Base-by-base conservation (phyloP, 23 tunicate genomes). In the Ciona savignyi region DNA sequence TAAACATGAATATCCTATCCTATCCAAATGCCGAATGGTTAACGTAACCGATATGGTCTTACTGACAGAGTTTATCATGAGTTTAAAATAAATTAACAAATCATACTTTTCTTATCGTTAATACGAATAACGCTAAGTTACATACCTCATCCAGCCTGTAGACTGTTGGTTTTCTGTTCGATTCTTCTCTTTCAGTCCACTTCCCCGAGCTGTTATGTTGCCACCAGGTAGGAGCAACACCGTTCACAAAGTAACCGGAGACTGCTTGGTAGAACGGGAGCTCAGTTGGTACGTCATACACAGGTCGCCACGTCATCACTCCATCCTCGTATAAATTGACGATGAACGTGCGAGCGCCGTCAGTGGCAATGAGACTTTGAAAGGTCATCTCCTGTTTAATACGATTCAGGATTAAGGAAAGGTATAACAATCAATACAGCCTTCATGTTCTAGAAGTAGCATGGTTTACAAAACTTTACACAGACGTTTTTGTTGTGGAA, bases 241-340 rank as follows among this genome's bases (percentile, higher is more conserved):
- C 83, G 35, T 84, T 25, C 0, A 87, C 66, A 71, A 81, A 3
- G 67, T 69, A 71, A 3, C 95, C 95, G 51, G 73, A 27, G 28
- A 63, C 35, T 2, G 87, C 95, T 33, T 75, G 87, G 35, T 87
- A 87, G 4, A 31, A 27, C 1, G 64, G 42, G 22, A 81, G 32
- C 35, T 87, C 95, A 26, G 22, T 1, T 15, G 95, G 87, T 30
- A 81, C 79, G 62, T 87, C 34, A 60, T 30, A 87, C 66, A 87
- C 87, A 1, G 95, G 95, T 51, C 74, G 60, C 95, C 95, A 87
- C 56, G 87, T 71, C 87, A 77, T 81, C 2, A 63, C 71, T 2
- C 72, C 70, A 60, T 81, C 84, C 34, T 82, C 87, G 82, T 87
- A 87, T 2, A 81, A 28, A 65, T 76, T 81, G 30, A 67, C 35